Evolutionary conservation across 2,113 vertebrate species (phyloP).

Genomic region (Ivindomyrus marchei): DNA sequence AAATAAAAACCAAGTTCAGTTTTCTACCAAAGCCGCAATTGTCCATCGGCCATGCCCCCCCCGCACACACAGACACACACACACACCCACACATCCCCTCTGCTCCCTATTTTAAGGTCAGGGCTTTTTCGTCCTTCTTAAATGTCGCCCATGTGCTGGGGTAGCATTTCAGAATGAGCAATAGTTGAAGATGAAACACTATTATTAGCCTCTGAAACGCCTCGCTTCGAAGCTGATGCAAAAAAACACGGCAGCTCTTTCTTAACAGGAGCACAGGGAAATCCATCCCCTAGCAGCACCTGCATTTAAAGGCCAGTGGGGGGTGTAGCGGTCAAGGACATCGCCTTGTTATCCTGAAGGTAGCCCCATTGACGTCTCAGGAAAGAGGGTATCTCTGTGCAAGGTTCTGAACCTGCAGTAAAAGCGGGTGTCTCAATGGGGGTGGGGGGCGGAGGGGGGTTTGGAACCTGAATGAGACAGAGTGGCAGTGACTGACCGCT

Average conservation of each 20-base stretch:
- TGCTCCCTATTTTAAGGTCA: not conserved
- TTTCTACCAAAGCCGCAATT: not conserved
- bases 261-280: not conserved
- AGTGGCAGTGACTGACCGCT: not conserved
- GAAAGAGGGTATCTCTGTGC: not conserved
- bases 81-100: not conserved
- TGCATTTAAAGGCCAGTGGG: not conserved
- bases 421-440: not conserved
- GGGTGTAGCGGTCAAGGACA: not conserved
- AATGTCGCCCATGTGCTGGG: not conserved
- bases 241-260: not conserved
- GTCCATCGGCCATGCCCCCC: not conserved
- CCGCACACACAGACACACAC: not conserved
- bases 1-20: not conserved
- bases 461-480: not conserved
- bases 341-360: not conserved
- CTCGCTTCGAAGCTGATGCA: not conserved
- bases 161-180: not conserved
- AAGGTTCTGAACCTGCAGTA: not conserved
- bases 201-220: not conserved
- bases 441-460: not conserved
- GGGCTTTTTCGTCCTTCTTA: not conserved
- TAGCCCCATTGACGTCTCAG: not conserved
- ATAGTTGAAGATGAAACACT: not conserved
- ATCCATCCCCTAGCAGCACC: not conserved